Percentiles rank a stretch among this genome's conserved stretches.
Conservation (phyloP, 2,113 vertebrate species). For the Mohoua ochrocephala region DNA sequence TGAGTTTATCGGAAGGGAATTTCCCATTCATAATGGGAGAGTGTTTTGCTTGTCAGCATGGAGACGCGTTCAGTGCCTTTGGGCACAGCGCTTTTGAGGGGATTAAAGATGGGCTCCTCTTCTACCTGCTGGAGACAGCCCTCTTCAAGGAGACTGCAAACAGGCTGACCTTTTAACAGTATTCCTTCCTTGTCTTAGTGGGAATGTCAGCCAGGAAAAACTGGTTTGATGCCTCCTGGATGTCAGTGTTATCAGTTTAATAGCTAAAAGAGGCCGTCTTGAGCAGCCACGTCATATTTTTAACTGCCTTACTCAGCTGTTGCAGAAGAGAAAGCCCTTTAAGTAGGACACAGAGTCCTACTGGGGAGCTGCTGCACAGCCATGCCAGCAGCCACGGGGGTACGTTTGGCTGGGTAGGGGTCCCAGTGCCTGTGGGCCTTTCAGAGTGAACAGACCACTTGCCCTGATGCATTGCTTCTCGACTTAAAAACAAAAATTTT, state of each 20-base stretch:
- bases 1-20: neutral
- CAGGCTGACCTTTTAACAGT: neutral
- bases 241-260: conserved; percentile 29
- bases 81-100: neutral
- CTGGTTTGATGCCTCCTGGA: conserved; percentile 27
- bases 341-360: neutral
- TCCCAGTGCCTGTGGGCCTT: neutral
- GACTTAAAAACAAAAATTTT: neutral
- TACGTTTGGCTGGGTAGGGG: accelerated
- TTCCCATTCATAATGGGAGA: neutral
- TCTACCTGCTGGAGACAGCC: neutral
- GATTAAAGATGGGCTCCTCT: neutral
- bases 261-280: conserved; percentile 18
- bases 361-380: neutral
- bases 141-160: neutral
- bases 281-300: conserved; percentile 31
- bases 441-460: accelerated
- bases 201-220: conserved; percentile 45
- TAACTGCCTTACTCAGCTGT: conserved; percentile 13
- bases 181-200: neutral
- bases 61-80: neutral
- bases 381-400: neutral
- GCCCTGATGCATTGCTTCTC: neutral
- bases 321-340: neutral
- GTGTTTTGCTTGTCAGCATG: neutral